These are phyloP conservation scores for Drosophila eugracilis DNA, from an alignment of 1,140 invertebrate species.

Conservation along the genomic window DNA sequence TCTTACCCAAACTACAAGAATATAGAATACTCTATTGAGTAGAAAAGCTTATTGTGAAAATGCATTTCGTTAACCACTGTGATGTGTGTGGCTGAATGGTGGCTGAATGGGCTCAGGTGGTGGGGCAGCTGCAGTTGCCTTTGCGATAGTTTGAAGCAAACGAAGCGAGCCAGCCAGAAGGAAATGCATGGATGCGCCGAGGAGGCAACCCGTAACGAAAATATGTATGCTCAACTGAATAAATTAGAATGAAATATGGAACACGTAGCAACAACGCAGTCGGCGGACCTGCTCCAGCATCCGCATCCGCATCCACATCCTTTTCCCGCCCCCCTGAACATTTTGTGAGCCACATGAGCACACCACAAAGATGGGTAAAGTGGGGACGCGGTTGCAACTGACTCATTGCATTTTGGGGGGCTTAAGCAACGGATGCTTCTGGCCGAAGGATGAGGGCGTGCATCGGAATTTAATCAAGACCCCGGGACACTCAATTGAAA, in stretches of 20 bases:
- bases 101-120: slow-evolving; percentile 15
- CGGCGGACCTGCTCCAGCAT: slow-evolving; percentile 16
- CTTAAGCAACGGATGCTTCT: slow-evolving; percentile 11
- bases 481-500: slow-evolving; percentile 67
- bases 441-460: slow-evolving; percentile 23
- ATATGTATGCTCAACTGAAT: slow-evolving; percentile 83
- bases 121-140: slow-evolving; percentile 46
- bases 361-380: slow-evolving; percentile 54
- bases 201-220: slow-evolving; percentile 80
- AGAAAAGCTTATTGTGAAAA: neutral
- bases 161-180: slow-evolving; percentile 80
- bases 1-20: too few relatives aligned
- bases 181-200: slow-evolving; percentile 81
- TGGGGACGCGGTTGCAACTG: slow-evolving; percentile 52
- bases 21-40: neutral
- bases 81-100: slow-evolving; percentile 22
- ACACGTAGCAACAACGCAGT: slow-evolving; percentile 70
- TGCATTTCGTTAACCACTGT: slow-evolving; percentile 13
- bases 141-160: slow-evolving; percentile 79
- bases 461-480: slow-evolving; percentile 79
- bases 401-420: slow-evolving; percentile 62
- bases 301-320: slow-evolving; percentile 2
- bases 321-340: slow-evolving; percentile 4
- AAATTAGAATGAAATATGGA: slow-evolving; percentile 84
- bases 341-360: slow-evolving; percentile 59